Evolutionary conservation across 1,140 invertebrate genomes (phyloP).

Genomic region (Metopolophium dirhodum): DNA sequence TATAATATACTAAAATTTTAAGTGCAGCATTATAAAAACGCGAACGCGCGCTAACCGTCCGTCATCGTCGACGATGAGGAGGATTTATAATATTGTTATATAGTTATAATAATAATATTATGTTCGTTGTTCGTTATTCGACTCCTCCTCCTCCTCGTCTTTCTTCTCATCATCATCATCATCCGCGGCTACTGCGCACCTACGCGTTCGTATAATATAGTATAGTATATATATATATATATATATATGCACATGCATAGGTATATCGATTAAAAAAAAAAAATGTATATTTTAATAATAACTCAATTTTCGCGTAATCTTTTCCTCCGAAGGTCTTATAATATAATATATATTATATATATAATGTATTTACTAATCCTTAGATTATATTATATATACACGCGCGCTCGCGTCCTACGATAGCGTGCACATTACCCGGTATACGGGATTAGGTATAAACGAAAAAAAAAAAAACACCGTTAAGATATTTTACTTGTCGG

Average conservation of each 20-base stretch:
- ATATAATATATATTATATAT: not conserved
- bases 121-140: not conserved
- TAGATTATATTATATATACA: constrained; percentile 15
- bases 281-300: not conserved
- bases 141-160: not conserved
- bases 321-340: not conserved
- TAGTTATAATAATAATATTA: not conserved
- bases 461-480: not conserved
- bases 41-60: not conserved
- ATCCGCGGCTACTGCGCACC: not conserved
- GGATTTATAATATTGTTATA: not conserved
- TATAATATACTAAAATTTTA: not conserved
- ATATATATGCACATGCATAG: not conserved
- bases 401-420: not conserved
- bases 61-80: not conserved
- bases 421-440: not conserved
- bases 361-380: constrained; percentile 18
- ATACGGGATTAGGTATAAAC: not conserved
- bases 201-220: not conserved
- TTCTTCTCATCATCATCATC: not conserved
- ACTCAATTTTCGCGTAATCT: not conserved
- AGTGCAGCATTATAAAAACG: not conserved
- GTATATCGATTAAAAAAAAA: not conserved
- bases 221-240: not conserved
- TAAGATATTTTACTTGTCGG: constrained; percentile 6